These are phyloP conservation scores for Lottia gigantea DNA, from an alignment of 2,888 invertebrate genomes.

Conservation along the genomic window DNA sequence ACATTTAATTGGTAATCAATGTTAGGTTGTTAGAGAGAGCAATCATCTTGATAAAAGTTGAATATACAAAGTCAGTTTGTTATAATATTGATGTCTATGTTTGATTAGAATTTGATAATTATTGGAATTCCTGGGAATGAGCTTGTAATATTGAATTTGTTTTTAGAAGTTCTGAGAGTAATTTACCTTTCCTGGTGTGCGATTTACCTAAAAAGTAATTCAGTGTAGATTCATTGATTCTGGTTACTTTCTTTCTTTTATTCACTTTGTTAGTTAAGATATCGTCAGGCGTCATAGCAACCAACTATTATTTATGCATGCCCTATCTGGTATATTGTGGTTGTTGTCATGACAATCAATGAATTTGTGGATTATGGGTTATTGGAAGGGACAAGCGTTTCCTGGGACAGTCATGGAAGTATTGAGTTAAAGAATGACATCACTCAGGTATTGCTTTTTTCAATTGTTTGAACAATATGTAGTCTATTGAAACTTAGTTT, in stretches of 20 bases:
- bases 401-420: background rate
- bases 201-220: slow-evolving; percentile 2
- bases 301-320: slow-evolving; percentile 57
- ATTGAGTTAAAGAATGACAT: background rate
- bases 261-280: slow-evolving; percentile 11
- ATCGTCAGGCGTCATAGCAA: slow-evolving; percentile 46
- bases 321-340: slow-evolving; percentile 48
- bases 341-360: slow-evolving; percentile 51
- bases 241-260: slow-evolving; percentile 4
- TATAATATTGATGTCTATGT: too few species aligned
- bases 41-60: too few species aligned
- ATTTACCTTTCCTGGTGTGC: background rate
- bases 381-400: slow-evolving; percentile 10
- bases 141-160: background rate
- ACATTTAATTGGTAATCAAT: too few species aligned
- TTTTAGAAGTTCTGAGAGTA: background rate
- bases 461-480: too few species aligned
- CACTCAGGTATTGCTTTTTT: too few species aligned
- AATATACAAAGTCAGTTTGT: too few species aligned
- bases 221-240: slow-evolving; percentile 10
- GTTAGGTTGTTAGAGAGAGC: too few species aligned
- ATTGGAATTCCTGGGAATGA: slow-evolving; percentile 7
- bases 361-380: slow-evolving; percentile 44
- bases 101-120: background rate
- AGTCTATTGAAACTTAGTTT: too few species aligned